Evolutionary conservation across 1,140 invertebrate species (phyloP), one percentile per base, ranked within the genome.

Genomic region (Eciton burchellii): DNA sequence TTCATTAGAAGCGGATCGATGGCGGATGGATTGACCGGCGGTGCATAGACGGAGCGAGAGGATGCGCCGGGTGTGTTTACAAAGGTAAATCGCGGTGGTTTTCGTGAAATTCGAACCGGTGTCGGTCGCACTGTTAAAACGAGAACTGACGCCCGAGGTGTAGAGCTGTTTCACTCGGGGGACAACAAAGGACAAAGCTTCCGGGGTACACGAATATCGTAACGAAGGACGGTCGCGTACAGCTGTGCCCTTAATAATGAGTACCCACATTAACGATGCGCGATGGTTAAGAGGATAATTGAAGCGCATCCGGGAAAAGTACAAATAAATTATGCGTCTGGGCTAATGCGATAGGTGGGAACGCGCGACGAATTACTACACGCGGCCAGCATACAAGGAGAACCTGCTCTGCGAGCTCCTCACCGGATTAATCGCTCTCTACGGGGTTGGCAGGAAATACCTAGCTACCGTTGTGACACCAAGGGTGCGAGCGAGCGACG

Each of bases 61-160:
- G 4, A 35, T 21, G 29, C 45, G 21, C 47, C 77, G 68, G 54
- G 59, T 81, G 68, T 81, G 77, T 81, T 81, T 81, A 81, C 68
- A 81, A 73, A 81, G 77, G 77, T 81, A 81, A 81, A 81, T 81
- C 77, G 77, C 57, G 77, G 77, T 73, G 77, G 77, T 73, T 81
- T 81, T 81, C 66, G 66, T 81, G 77, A 81, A 81, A 81, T 73
- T 81, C 70, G 77, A 81, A 72, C 52, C 56, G 68, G 57, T 59
- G 68, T 60, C 56, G 77, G 66, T 81, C 45, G 43, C 54, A 57
- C 26, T 73, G 54, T 52, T 45, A 73, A 81, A 81, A 73, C 77
- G 77, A 81, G 68, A 79, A 79, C 74, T 56, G 68, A 81, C 68
- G 68, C 68, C 19, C 11, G 56, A 56, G 63, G 63, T 57, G 52